Evolutionary conservation across 2,888 invertebrate species (phyloP).

Genomic region (Villa cingulata): DNA sequence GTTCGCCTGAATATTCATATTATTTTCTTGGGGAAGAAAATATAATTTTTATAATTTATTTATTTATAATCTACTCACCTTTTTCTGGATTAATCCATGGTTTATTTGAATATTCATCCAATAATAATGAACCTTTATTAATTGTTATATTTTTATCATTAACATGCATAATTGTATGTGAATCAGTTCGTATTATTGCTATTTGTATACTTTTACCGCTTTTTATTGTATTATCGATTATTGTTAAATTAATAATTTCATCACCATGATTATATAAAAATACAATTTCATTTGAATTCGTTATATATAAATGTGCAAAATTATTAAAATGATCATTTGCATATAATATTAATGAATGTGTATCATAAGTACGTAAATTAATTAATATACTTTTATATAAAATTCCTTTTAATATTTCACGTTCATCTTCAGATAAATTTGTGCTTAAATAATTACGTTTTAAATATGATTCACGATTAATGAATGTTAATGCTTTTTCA

Average conservation of each 20-base stretch:
- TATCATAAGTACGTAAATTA: constrained; percentile 77
- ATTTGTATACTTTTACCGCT: constrained; percentile 77
- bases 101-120: constrained; percentile 68
- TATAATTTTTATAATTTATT: neutral
- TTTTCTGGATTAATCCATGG: constrained; percentile 76
- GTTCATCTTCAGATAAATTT: constrained; percentile 47
- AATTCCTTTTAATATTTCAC: constrained; percentile 51
- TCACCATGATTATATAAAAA: constrained; percentile 74
- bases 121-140: constrained; percentile 50
- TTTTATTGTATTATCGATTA: constrained; percentile 59
- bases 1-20: too few relatives aligned
- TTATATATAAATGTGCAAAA: constrained; percentile 77
- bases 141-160: constrained; percentile 62
- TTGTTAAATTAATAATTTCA: constrained; percentile 64
- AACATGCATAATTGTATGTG: constrained; percentile 64
- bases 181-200: constrained; percentile 62
- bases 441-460: constrained; percentile 64
- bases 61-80: too few relatives aligned
- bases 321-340: constrained; percentile 89
- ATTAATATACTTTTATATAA: constrained; percentile 70
- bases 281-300: constrained; percentile 63
- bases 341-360: constrained; percentile 68
- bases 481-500: constrained; percentile 75
- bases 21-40: too few relatives aligned
- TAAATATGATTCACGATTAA: constrained; percentile 62